A percentile compares a stretch with the other conserved stretches of the same genome.
Evolutionary conservation across 2,888 invertebrate species (phyloP).

Genomic region (Tetragonisca angustula): DNA sequence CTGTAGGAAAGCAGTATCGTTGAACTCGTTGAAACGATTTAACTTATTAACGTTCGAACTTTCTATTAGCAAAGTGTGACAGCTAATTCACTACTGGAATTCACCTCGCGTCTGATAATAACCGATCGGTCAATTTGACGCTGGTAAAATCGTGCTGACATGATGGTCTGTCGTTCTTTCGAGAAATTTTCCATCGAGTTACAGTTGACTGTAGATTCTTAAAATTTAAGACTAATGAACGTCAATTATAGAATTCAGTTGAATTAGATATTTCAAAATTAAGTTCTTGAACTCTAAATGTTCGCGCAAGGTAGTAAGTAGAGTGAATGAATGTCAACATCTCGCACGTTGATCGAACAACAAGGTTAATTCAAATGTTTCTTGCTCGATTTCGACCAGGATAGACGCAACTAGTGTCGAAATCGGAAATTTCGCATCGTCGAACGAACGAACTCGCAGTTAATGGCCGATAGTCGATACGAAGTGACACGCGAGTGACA

Average conservation of each 20-base stretch:
- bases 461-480: background rate
- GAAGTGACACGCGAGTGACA: constrained; percentile 29
- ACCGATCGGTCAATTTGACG: background rate
- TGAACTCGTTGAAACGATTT: background rate
- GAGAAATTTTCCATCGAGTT: too few species aligned
- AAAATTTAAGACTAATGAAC: too few species aligned
- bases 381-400: background rate
- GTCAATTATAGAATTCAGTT: too few species aligned
- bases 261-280: too few species aligned
- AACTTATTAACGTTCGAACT: background rate
- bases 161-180: too few species aligned
- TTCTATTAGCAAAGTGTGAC: too few species aligned
- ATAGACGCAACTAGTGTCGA: constrained; percentile 48
- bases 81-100: background rate
- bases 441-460: background rate
- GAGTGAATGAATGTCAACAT: too few species aligned
- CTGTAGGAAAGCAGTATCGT: background rate
- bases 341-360: background rate
- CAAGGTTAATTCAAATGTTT: constrained; percentile 59
- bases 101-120: background rate
- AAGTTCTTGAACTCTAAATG: too few species aligned
- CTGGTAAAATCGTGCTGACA: background rate
- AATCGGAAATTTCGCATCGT: constrained; percentile 23
- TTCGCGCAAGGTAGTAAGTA: too few species aligned
- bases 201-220: too few species aligned